phyloP scores from a whole-genome alignment of 2,797 vertebrate species.

The Betta splendens region DNA sequence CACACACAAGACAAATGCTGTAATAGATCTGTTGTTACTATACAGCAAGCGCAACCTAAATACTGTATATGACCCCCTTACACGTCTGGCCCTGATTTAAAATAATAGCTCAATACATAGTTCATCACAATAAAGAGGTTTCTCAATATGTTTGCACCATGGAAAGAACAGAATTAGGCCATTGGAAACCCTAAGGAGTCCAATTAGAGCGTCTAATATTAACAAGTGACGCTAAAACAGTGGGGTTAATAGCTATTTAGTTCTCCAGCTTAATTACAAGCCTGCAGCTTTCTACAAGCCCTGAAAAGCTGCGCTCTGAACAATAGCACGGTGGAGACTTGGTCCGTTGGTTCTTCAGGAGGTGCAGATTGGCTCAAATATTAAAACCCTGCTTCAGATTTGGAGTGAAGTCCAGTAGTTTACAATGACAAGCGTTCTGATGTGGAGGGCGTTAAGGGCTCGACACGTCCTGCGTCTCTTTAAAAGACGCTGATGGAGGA shows the following conservation, averaged over 20 bases:
- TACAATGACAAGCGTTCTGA: too few relatives aligned
- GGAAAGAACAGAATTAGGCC: conserved; percentile 71
- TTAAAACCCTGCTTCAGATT: conserved; percentile 1
- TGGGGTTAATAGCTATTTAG: conserved; percentile 77
- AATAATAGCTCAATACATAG: conserved; percentile 6
- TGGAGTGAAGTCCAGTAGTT: too few relatives aligned
- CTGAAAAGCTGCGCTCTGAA: conserved; percentile 44
- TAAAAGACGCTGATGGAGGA: conserved; percentile 26
- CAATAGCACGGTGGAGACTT: conserved; percentile 14
- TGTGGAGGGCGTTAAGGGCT: conserved; percentile 44
- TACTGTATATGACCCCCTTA: neutral
- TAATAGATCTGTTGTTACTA: conserved; percentile 5
- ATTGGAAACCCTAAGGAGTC: conserved; percentile 63
- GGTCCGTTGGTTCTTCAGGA: conserved; percentile 24
- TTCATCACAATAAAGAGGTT: conserved; percentile 40
- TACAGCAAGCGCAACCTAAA: conserved; percentile 10
- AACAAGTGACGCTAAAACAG: conserved; percentile 64
- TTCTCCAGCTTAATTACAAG: conserved; percentile 72
- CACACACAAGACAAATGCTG: neutral
- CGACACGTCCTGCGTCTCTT: conserved; percentile 36
- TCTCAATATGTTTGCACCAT: conserved; percentile 41
- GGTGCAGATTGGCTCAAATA: conserved; percentile 9
- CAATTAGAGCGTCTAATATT: conserved; percentile 78
- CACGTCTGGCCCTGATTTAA: conserved; percentile 38
- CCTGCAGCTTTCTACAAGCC: conserved; percentile 52